Percentiles rank a stretch among this genome's conserved stretches.
phyloP scores from a whole-genome alignment of 2,797 vertebrate genomes.

The Valencia hispanica region DNA sequence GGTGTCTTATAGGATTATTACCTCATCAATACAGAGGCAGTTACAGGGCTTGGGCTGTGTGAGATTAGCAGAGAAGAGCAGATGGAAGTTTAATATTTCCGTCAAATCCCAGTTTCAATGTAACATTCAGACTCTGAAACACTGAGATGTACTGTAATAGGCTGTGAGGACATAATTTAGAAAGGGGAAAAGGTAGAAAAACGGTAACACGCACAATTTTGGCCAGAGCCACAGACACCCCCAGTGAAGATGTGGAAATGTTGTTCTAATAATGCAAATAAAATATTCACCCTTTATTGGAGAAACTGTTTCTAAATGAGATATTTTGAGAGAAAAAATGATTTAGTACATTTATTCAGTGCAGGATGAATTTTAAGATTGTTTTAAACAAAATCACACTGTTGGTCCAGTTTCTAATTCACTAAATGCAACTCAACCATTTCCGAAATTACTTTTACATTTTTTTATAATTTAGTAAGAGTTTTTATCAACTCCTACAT shows the following conservation, averaged over 20 bases:
- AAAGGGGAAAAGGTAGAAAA: conserved; percentile 71
- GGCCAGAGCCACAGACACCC: neutral
- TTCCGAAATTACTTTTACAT: neutral
- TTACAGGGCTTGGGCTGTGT: conserved; percentile 62
- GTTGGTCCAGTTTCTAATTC: neutral
- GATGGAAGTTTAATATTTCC: conserved; percentile 28
- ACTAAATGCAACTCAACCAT: neutral
- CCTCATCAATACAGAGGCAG: conserved; percentile 79
- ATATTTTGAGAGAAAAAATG: too few species aligned
- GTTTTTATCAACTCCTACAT: neutral
- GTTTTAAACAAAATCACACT: neutral
- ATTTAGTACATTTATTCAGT: neutral
- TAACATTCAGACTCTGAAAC: conserved; percentile 46
- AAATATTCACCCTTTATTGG: neutral
- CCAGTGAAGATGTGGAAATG: neutral
- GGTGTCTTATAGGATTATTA: conserved; percentile 75
- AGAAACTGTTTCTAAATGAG: neutral
- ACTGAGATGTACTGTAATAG: conserved; percentile 29
- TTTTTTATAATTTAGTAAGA: neutral
- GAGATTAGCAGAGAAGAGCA: conserved; percentile 5
- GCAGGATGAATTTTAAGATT: neutral
- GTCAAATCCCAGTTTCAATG: conserved; percentile 28
- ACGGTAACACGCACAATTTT: neutral
- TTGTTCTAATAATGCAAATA: neutral
- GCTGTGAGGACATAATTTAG: conserved; percentile 38